Base-by-base conservation (phyloP, 1,140 invertebrate species). In the Epicauta chinensis region DNA sequence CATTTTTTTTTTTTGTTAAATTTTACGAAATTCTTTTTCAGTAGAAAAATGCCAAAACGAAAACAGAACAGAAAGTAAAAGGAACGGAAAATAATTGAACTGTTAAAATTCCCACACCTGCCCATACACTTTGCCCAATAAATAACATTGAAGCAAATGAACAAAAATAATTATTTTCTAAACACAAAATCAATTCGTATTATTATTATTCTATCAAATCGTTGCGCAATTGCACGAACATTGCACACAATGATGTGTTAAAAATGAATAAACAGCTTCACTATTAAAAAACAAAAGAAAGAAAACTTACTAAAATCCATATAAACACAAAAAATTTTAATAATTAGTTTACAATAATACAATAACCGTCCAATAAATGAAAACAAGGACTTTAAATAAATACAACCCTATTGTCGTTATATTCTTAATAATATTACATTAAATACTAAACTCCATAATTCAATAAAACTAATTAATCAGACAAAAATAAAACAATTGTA, bases 321-420 rank as follows among this genome's bases (percentile, higher is more conserved):
- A 23, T 23, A 23, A 23, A 23, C 23, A 23, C 7, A 23, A 36
- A 32, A 32, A 32, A 32, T 32, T 32, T n/a, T 32, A 7, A 13
- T 36, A 36, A 15, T 13, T 10, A 36, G 5, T 36, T 36, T 13
- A 36, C n/a, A 36, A 36, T 36, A 15, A 12, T 10, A 36, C 35
- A 36, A n/a, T 23, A 23, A 23, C 23, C 23, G 23, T 23, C 7
- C 4, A 59, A 53, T 59, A 59, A 56, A 53, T 59, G 52, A 48
- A 55, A 42, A 40, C 36, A 23, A 45, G 45, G 34, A 58, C 1
- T 23, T 23, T 15, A 36, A 36, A 36, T 15, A 36, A 15, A 36
- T 13, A 36, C 35, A 5, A 36, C n/a, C n/a, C n/a, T 13, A 12
- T 7, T 15, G n/a, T 4, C 5, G n/a, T 36, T 36, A 15, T 10